Evolutionary conservation across 2,113 vertebrate genomes (phyloP).

Genomic region (Diadophis punctatus): DNA sequence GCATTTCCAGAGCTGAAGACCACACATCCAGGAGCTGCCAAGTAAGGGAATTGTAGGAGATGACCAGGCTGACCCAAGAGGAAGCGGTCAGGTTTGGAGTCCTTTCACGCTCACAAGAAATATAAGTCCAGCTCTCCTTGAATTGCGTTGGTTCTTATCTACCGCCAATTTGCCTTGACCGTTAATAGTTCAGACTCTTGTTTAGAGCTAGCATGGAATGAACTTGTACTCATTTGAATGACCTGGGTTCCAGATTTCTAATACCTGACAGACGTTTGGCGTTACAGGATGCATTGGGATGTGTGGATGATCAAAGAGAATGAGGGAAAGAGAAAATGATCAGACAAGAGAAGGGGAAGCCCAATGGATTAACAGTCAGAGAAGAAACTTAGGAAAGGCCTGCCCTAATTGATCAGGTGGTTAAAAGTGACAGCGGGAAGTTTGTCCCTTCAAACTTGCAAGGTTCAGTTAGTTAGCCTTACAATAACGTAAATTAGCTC

Average conservation of each 20-base stretch:
- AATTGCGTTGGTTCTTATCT: not conserved
- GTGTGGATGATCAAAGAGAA: not conserved
- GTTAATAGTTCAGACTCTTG: not conserved
- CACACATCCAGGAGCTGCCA: not conserved
- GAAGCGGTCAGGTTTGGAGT: no score
- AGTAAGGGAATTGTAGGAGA: not conserved
- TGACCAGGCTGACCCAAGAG: no score
- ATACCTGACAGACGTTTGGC: no score
- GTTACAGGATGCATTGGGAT: not conserved
- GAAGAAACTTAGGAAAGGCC: no score
- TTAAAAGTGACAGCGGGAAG: no score
- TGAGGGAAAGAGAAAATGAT: not conserved
- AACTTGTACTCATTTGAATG: not conserved
- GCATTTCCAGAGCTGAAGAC: not conserved
- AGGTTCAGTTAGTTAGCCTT: no score
- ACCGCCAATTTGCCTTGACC: not conserved
- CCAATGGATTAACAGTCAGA: no score
- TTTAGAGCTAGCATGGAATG: not conserved
- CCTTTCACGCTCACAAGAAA: no score
- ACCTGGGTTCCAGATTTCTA: not conserved
- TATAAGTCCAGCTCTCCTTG: not conserved
- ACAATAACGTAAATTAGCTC: not conserved
- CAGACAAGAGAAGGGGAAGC: not conserved
- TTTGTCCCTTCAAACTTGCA: no score
- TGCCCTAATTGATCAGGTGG: no score